These are phyloP conservation scores for Junonia oenone DNA, from an alignment of 2,888 invertebrate species.

Conservation along the genomic window DNA sequence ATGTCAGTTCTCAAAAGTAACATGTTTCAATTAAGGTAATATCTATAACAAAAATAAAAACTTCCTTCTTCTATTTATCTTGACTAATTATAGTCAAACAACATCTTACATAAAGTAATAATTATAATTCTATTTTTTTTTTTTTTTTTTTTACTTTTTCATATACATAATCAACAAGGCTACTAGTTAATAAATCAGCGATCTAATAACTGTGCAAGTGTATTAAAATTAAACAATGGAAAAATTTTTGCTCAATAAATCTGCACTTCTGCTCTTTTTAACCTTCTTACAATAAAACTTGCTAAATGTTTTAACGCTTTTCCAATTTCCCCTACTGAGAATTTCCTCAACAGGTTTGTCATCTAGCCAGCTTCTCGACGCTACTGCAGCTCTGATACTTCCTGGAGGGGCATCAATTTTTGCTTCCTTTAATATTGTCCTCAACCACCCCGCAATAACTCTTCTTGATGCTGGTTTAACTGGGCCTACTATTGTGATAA, in stretches of 20 bases:
- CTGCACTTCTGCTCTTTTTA: not conserved
- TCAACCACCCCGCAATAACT: not conserved
- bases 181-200: no score
- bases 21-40: no score
- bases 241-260: not conserved
- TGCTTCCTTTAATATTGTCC: not conserved
- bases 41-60: no score
- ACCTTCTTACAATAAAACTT: conserved; percentile 12
- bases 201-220: no score
- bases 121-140: no score
- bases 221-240: no score
- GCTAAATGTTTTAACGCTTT: conserved; percentile 13
- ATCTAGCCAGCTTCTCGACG: conserved; percentile 14
- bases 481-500: not conserved
- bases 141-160: no score
- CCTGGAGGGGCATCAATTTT: not conserved
- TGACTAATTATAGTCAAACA: no score
- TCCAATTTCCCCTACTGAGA: conserved; percentile 20
- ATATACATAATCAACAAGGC: no score
- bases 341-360: conserved; percentile 20
- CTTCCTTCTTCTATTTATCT: no score
- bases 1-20: no score
- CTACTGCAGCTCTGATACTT: not conserved
- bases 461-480: not conserved
- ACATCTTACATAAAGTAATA: no score